Conservation (phyloP, 1,140 invertebrate species). For the Manduca sexta region DNA sequence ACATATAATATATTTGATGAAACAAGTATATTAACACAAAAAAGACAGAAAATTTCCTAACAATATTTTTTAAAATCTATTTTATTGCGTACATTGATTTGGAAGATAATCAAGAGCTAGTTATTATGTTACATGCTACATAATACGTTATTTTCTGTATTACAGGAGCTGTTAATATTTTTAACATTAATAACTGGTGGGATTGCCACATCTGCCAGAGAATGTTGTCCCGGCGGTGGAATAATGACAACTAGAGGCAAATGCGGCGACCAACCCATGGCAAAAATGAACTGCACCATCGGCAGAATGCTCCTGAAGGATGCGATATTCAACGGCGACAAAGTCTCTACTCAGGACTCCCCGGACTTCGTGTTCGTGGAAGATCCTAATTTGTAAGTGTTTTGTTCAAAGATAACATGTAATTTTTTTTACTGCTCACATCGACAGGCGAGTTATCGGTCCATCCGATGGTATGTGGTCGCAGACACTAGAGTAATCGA, state of each 20-base stretch:
- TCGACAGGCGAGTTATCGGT: neutral
- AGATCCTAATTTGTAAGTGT: conserved; percentile 48
- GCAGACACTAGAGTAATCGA: neutral
- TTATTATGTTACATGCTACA: too few species aligned
- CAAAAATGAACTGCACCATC: conserved; percentile 36
- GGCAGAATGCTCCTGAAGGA: conserved; percentile 48
- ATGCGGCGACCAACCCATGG: conserved; percentile 23
- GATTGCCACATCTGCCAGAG: conserved; percentile 15
- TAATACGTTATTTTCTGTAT: neutral
- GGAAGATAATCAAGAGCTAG: too few species aligned
- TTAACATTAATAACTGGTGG: conserved; percentile 11
- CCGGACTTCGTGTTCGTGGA: conserved; percentile 46
- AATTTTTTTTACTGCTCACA: neutral
- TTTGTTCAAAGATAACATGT: too few species aligned
- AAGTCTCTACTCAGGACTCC: conserved; percentile 46
- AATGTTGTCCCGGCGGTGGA: conserved; percentile 40
- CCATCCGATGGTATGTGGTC: neutral
- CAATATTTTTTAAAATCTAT: too few species aligned
- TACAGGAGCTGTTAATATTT: conserved; percentile 7
- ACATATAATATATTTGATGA: too few species aligned
- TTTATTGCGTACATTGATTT: too few species aligned
- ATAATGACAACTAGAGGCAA: conserved; percentile 23
- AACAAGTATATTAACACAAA: too few species aligned
- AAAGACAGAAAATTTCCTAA: too few species aligned
- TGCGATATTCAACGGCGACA: conserved; percentile 39